Conservation (phyloP, 2,113 vertebrate genomes). For the Embiotoca jacksoni region DNA sequence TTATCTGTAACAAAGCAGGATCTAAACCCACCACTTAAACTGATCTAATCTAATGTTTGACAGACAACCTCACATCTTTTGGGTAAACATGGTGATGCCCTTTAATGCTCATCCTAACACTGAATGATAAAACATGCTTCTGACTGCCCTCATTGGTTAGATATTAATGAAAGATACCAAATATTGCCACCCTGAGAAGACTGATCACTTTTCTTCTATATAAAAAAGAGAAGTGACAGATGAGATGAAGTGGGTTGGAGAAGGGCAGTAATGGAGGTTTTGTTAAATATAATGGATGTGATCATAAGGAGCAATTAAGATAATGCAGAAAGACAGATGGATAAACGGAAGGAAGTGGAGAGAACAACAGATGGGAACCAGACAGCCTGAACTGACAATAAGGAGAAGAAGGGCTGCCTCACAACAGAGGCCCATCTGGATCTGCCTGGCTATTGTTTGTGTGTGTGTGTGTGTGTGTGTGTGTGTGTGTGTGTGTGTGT, state of each 20-base stretch:
- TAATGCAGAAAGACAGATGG: slow-evolving; percentile 23
- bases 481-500: too few species aligned
- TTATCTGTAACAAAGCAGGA: too few species aligned
- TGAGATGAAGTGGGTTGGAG: neutral
- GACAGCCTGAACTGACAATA: slow-evolving; percentile 35
- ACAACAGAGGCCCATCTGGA: slow-evolving; percentile 60
- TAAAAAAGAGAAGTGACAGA: neutral
- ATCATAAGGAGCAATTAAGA: neutral
- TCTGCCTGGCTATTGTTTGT: neutral
- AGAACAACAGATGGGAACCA: slow-evolving; percentile 65
- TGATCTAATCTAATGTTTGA: too few species aligned
- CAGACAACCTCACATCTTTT: too few species aligned
- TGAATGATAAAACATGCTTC: too few species aligned
- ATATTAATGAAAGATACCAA: too few species aligned
- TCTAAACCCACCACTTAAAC: too few species aligned
- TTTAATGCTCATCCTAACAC: too few species aligned
- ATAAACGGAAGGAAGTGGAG: slow-evolving; percentile 27
- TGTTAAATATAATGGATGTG: neutral
- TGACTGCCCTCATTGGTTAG: too few species aligned
- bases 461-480: neutral
- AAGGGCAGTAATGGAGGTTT: neutral
- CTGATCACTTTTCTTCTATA: too few species aligned
- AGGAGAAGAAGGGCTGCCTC: neutral
- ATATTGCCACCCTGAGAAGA: neutral
- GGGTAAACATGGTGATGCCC: too few species aligned